Percentiles rank a stretch among this genome's conserved stretches.
phyloP scores from a whole-genome alignment of 2,888 invertebrate species.

The Reticulitermes lucifugus region DNA sequence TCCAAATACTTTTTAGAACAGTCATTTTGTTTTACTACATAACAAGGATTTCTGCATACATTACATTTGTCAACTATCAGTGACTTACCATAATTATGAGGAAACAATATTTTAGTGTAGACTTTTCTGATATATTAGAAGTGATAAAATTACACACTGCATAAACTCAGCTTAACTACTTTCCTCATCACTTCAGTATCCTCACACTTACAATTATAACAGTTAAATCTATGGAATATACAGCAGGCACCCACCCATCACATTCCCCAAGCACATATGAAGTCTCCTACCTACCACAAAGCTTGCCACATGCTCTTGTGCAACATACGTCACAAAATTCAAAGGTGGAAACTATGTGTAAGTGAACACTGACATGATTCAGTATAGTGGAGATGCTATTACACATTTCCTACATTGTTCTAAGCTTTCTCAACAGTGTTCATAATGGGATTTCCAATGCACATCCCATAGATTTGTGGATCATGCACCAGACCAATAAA shows the following conservation, averaged over 20 bases:
- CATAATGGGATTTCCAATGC: neutral
- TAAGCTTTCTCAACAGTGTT: conserved; percentile 21
- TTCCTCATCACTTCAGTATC: neutral
- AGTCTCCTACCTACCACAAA: neutral
- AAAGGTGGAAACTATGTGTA: neutral
- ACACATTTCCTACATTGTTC: conserved; percentile 21
- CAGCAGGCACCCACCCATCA: conserved; percentile 14
- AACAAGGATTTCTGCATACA: neutral
- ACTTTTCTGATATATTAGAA: conserved; percentile 21
- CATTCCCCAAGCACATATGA: neutral
- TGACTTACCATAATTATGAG: neutral
- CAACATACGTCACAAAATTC: conserved; percentile 4
- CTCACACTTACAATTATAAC: neutral
- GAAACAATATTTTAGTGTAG: neutral
- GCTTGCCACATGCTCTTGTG: neutral
- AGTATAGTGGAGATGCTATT: conserved; percentile 16
- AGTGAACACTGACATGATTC: conserved; percentile 18
- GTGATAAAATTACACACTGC: conserved; percentile 27
- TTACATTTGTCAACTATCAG: neutral
- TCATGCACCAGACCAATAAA: too few relatives aligned
- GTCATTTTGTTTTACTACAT: neutral
- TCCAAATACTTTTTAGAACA: neutral
- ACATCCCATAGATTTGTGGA: too few relatives aligned
- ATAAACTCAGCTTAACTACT: neutral
- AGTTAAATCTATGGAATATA: conserved; percentile 1